Base-by-base conservation (phyloP, 2,797 vertebrate genomes). In the Cebuella pygmaea region DNA sequence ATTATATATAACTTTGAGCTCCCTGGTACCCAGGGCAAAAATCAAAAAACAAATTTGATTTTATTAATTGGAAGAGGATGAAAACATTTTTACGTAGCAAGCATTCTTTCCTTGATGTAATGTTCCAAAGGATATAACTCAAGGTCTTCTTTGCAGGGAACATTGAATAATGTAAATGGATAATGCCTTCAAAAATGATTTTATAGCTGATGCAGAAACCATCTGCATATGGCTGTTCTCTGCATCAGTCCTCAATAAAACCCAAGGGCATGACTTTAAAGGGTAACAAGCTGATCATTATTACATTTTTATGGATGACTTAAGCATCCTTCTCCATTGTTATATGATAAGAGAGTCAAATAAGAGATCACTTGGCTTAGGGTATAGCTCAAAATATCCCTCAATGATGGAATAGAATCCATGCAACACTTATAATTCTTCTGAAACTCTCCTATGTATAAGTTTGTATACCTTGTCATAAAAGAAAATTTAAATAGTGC, bases 261-360 rank as follows among this genome's bases (percentile, higher is more conserved):
- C 26, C 50, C 92, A 97, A 97, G 95, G 93, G 55, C 93, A 80
- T 95, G 92, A 88, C 91, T 97, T 96, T 95, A 95, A 96, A 97
- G 57, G 55, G 41, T 78, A 88, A 48, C 82, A 92, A 84, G 44
- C 88, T 85, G 91, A 97, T 88, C 55, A 81, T 94, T 94, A 94
- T 90, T 96, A 86, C 46, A 93, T 94, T 96, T 96, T 97, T 91
- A 97, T 97, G 93, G 80, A 84, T 96, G 78, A 94, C 72, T 94
- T 88, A 96, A 96, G 59, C 48, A 80, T 96, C 70, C 33, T 95
- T 91, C 52, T 67, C n/a, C 27, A 70, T 59, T n/a, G 64, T 39
- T 78, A n/a, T 74, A 80, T 3, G 92, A 64, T 57, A 61, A 85
- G 86, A 92, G 88, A 88, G 67, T 87, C 78, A 95, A 92, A 88